Conservation (phyloP, 2,888 invertebrate genomes). For the Lasius platythorax region DNA sequence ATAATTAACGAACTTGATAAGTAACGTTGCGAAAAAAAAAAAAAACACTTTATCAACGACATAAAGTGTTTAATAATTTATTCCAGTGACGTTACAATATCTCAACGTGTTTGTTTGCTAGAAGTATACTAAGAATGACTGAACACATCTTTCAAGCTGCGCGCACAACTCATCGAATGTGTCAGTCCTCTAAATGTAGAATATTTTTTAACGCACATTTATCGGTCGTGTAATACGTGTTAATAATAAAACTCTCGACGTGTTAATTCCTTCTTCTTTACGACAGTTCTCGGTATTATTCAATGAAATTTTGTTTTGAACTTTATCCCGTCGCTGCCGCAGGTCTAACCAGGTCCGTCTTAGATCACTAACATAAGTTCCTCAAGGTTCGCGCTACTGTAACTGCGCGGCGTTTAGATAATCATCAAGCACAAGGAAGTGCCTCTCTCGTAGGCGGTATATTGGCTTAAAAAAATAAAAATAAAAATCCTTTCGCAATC, state of each 20-base stretch:
- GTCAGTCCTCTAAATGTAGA: not conserved
- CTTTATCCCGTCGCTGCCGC: not conserved
- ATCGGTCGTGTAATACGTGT: not conserved
- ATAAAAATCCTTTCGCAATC: not conserved
- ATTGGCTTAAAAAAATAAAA: not conserved
- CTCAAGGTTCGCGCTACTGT: not conserved
- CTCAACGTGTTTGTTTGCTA: not conserved
- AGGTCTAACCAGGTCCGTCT: no score
- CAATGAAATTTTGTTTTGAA: not conserved
- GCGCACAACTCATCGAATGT: not conserved
- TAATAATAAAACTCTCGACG: not conserved
- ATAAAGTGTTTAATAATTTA: not conserved
- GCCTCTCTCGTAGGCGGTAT: not conserved
- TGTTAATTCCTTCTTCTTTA: not conserved
- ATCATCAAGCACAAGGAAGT: not conserved
- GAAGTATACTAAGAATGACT: not conserved
- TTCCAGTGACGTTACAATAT: not conserved
- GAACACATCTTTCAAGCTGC: not conserved
- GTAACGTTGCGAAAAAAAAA: no score
- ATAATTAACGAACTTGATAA: not conserved
- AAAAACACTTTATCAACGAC: not conserved
- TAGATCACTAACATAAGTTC: not conserved
- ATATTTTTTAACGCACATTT: not conserved
- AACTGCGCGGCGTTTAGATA: not conserved
- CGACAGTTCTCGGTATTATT: not conserved